Evolutionary conservation across 2,113 vertebrate genomes (phyloP), one percentile per base, ranked within the genome.

Genomic region (Lophura nycthemera): DNA sequence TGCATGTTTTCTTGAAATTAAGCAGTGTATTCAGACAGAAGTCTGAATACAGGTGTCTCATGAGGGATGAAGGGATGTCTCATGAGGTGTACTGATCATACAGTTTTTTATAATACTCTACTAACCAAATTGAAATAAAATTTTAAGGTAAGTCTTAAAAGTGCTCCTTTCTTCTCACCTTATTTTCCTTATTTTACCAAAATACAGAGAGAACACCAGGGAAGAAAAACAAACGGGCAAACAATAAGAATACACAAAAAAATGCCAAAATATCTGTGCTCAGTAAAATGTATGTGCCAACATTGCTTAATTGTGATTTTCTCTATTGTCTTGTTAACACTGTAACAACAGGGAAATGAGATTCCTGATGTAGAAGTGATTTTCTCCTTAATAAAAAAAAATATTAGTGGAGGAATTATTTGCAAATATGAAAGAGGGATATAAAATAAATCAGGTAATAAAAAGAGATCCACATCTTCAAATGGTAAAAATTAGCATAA

Each of bases 31-130:
- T 83, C 29, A 66, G 34, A 74, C 14, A 40, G 73, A 85, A 81
- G 2, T 5, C 13, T 72, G 64, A n/a, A n/a, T n/a, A n/a, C n/a
- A n/a, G n/a, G n/a, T n/a, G n/a, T n/a, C n/a, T n/a, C n/a, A n/a
- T n/a, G n/a, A n/a, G n/a, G n/a, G n/a, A n/a, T n/a, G n/a, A n/a
- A n/a, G n/a, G 18, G 5, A 52, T 67, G 2, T 72, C 6, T 88
- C 6, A 40, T 18, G 1, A 0, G 1, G 1, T 48, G 8, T 50
- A 25, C 4, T 34, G 7, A 47, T 25, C 61, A 45, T 50, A 43
- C 8, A 32, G 5, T 24, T 50, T 50, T 24, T 12, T 40, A 5
- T 47, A 74, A 67, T 15, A 52, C 3, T 21, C 0, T 45, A 38
- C 38, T 61, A 61, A 3, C 2, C 4, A 84, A 19, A 3, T 10